phyloP scores from a whole-genome alignment of 2,888 invertebrate genomes.

The Thymelicus sylvestris region DNA sequence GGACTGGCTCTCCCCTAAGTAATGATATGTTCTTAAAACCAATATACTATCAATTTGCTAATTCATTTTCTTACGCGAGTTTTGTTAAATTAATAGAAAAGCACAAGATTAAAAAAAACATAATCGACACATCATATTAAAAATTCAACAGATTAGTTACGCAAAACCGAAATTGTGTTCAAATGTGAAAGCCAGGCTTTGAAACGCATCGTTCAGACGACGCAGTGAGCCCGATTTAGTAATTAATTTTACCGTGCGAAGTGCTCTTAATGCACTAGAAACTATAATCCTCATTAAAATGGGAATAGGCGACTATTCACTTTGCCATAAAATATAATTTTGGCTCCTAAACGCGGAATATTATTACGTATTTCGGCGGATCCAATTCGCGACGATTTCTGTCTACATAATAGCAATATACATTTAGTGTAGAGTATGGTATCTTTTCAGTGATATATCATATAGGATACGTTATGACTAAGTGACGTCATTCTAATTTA shows the following conservation, averaged over 20 bases:
- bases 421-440: background rate
- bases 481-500: conserved; percentile 14
- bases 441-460: conserved; percentile 14
- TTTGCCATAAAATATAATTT: conserved; percentile 78
- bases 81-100: too few species aligned
- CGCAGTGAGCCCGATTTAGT: conserved; percentile 77
- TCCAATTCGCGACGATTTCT: conserved; percentile 37
- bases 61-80: too few species aligned
- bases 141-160: conserved; percentile 45
- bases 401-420: background rate
- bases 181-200: conserved; percentile 56
- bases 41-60: too few species aligned
- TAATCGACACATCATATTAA: too few species aligned
- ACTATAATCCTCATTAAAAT: conserved; percentile 83
- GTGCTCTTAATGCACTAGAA: conserved; percentile 82
- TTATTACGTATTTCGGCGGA: conserved; percentile 66
- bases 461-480: too few species aligned
- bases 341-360: conserved; percentile 74
- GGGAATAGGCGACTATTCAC: conserved; percentile 79
- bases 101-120: too few species aligned
- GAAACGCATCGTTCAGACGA: conserved; percentile 63
- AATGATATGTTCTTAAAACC: too few species aligned
- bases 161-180: conserved; percentile 55
- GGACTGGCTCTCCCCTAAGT: too few species aligned
- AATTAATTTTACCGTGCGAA: conserved; percentile 82